Evolutionary conservation across 2,888 invertebrate species (phyloP), one percentile per base, ranked within the genome.

Genomic region (Lutraria lutraria): DNA sequence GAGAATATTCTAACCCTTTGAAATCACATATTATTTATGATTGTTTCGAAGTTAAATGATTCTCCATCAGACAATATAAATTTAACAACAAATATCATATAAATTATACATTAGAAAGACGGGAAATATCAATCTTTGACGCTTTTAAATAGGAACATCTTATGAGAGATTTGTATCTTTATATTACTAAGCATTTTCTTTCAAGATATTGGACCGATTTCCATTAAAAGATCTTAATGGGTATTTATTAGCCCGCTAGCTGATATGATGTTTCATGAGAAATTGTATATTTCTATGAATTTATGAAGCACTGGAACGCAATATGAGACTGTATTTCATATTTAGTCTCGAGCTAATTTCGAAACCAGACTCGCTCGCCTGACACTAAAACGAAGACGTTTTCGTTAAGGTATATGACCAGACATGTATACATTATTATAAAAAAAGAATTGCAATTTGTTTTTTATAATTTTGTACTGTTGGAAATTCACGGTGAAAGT

Each of bases 151-250:
- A 83, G 54, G 72, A 84, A 82, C 83, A 83, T 83, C 86, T 89
- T 88, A 34, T 52, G 19, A 43, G 54, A 86, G 89, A 89, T 89
- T 83, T 83, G 79, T 86, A 89, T 89, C 89, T 86, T 68, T 60
- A 63, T 80, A 60, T 52, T 83, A 60, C 54, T n/a, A 56, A 53
- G 86, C 80, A 43, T 43, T 54, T 80, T 80, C 68, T 83, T 83
- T 83, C 53, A 80, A 81, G 83, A 72, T 52, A 60, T 82, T 81
- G 83, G 72, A 76, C 80, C 82, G 72, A 79, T 85, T 89, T 90
- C 90, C 88, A 90, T 90, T 90, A 90, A 72, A 54, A 81, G 83
- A 31, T 60, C 88, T 88, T 90, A 90, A 90, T 88, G 90, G 90
- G 56, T 76, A 90, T 88, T 90, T 90, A 90, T 90, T 88, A 86